Base-by-base conservation (phyloP, 2,113 vertebrate species). In the Amazona guildingii region DNA sequence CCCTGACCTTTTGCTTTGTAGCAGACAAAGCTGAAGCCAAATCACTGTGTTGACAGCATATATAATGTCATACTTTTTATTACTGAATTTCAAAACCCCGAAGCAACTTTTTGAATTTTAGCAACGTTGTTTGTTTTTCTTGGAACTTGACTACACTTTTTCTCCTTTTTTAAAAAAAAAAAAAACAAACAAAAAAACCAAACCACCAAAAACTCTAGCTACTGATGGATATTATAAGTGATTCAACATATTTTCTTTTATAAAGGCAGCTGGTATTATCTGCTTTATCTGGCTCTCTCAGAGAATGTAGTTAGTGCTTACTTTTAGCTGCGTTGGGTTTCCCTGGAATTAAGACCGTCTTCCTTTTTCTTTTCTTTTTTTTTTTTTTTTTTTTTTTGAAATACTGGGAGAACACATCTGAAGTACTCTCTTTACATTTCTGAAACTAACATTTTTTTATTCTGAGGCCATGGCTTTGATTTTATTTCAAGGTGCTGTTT, bases 181-280 rank as follows among this genome's bases (percentile, higher is more conserved):
- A 19, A 55, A 8, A 17, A 6, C 16, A 52, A 51, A 41, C 39
- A 41, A 41, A 41, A 41, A 11, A 41, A 41, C 39, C 10, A 41
- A 41, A 41, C 39, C 7, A 18, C 51, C 16, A 18, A 33, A 57
- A 57, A 13, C 64, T 79, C 19, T 20, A 92, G 44, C 28, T 77
- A 24, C 43, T 96, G 70, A 66, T 94, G 37, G n/a, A 87, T 94
- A 92, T 87, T 97, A 46, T 51, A 92, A 86, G 67, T 74, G 86
- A 94, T 61, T 97, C 80, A 91, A 77, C 17, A 72, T 14, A 86
- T 79, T 91, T 96, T 19, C 78, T 96, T 95, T 90, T 82, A 68
- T 83, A n/a, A 95, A 88, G 66, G 41, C 68, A 90, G 27, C n/a
- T 41, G 88, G 20, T 82, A 49, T 57, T 82, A n/a, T 86, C 55